These are phyloP conservation scores for Blennius ocellaris DNA, from an alignment of 2,113 vertebrate species.

Conservation along the genomic window DNA sequence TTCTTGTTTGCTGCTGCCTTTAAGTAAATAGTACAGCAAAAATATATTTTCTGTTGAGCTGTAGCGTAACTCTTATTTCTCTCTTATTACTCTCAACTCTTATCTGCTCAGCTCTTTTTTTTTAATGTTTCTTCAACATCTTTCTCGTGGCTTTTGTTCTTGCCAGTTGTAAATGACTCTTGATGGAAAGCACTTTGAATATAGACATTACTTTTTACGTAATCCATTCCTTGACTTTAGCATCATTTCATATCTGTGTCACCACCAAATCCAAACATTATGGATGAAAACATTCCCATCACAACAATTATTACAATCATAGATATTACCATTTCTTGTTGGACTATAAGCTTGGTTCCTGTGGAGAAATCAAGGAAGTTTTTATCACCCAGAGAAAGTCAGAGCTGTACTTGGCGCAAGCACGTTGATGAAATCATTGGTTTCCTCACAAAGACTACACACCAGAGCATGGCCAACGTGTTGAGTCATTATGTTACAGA, in stretches of 20 bases:
- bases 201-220: no score
- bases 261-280: neutral
- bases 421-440: neutral
- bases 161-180: no score
- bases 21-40: no score
- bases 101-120: no score
- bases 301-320: neutral
- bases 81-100: no score
- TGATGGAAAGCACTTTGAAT: neutral
- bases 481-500: constrained; percentile 2
- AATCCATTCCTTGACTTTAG: neutral
- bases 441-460: neutral
- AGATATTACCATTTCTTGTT: neutral
- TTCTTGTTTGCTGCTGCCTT: no score
- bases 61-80: no score
- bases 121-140: no score
- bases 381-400: neutral
- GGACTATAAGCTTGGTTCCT: neutral
- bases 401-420: neutral
- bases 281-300: neutral
- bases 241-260: neutral
- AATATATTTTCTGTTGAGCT: no score
- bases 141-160: no score
- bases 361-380: neutral
- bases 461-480: neutral